A percentile compares a stretch with the other conserved stretches of the same genome.
Conservation (phyloP, 2,113 vertebrate species). For the Labeo catla region DNA sequence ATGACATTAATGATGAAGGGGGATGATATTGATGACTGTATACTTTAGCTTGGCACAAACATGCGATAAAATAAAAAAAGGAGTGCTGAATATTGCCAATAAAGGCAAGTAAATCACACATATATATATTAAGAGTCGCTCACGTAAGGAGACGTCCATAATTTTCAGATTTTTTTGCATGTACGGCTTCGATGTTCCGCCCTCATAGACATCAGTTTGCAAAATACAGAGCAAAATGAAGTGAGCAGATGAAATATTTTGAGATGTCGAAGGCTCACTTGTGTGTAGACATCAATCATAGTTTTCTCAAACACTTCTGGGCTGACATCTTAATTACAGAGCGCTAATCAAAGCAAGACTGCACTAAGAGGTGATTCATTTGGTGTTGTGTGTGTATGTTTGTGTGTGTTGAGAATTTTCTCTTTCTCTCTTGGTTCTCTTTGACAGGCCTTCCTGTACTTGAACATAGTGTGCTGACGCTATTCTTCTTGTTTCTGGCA, state of each 20-base stretch:
- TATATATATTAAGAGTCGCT: background rate
- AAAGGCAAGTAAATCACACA: background rate
- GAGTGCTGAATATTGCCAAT: background rate
- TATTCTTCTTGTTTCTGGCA: constrained; percentile 10
- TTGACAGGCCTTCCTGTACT: constrained; percentile 19
- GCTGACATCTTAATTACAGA: constrained; percentile 50
- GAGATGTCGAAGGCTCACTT: constrained; percentile 15
- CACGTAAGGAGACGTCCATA: background rate
- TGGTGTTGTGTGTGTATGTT: constrained; percentile 26
- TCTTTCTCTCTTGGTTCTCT: background rate
- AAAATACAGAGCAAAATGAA: constrained; percentile 12
- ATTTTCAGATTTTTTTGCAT: background rate
- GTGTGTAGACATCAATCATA: constrained; percentile 24
- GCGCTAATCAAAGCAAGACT: constrained; percentile 41
- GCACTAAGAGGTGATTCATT: background rate
- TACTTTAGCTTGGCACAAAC: constrained; percentile 14
- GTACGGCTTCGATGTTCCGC: background rate
- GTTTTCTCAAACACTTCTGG: constrained; percentile 19
- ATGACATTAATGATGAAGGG: constrained; percentile 38
- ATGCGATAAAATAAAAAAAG: constrained; percentile 18
- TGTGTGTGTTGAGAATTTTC: background rate
- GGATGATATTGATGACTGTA: constrained; percentile 14
- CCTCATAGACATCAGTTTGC: constrained; percentile 5
- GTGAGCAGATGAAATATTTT: constrained; percentile 34
- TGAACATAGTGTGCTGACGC: constrained; percentile 21